Base-by-base conservation (phyloP, 1,140 invertebrate genomes). In the Aphidius ervi region DNA sequence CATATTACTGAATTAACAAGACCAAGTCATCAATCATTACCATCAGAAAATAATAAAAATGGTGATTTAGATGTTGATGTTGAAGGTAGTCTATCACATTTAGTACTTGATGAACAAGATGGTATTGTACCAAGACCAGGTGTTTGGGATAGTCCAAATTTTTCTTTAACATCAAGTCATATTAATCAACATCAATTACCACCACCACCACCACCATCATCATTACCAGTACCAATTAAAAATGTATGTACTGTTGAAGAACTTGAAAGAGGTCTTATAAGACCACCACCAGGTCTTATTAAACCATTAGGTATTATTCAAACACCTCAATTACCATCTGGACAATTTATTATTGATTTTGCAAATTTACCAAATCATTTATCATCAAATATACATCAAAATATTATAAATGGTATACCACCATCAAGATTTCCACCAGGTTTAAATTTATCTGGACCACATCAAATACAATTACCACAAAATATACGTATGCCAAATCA, bases 201-300 rank as follows among this genome's bases (percentile, higher is more conserved):
- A 45, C 55, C 41, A 7, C 61, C 72, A 1, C 70, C 65, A 5
- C 68, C 68, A 50, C 67, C 67, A 50, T 68, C 64, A 9, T 64
- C 66, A 5, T 57, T 74, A 39, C 56, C 71, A 58, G 23, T 71
- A 5, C 16, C 70, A 0, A 62, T 79, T 42, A 73, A 78, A 67
- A 82, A 79, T 74, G 80, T 82, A 23, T 79, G 81, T 61, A 84
- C 82, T 6, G 82, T 85, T 9, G 82, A 84, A 71, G 83, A 85
- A 69, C 59, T 85, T 48, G 83, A 85, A 65, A 72, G 79, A 50
- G 74, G 73, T 40, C 67, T 82, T n/a, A 74, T 80, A n/a, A 72
- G 79, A 42, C 76, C 71, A 6, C 72, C 74, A 56, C 74, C 72
- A 45, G 73, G 71, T 59, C 65, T 72, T 40, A 68, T 61, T 5